Conservation (phyloP, 2,888 invertebrate species). For the Nemoura dubitans region DNA sequence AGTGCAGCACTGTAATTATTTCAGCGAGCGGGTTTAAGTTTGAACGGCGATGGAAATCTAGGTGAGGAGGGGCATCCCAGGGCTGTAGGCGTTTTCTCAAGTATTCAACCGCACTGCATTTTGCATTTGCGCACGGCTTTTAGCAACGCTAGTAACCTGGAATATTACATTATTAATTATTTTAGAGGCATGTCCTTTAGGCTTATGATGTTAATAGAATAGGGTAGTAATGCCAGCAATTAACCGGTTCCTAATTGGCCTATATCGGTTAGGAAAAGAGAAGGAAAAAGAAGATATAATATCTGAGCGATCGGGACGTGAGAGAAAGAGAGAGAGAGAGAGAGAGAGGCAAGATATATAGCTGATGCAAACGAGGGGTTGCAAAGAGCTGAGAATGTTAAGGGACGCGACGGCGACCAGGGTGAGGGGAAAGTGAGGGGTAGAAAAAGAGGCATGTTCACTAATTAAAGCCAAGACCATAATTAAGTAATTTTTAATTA, state of each 20-base stretch:
- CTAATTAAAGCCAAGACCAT: conserved; percentile 74
- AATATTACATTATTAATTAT: neutral
- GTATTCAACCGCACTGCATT: neutral
- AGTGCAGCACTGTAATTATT: neutral
- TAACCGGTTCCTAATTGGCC: neutral
- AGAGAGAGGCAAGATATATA: neutral
- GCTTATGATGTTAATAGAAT: neutral
- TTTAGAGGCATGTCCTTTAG: neutral
- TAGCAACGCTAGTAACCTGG: no score
- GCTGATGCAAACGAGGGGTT: neutral
- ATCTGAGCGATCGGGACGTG: neutral
- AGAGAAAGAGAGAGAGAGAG: neutral
- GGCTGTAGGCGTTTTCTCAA: neutral
- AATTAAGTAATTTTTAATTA: conserved; percentile 75
- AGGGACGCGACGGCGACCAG: conserved; percentile 13
- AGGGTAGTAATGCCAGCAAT: conserved; percentile 7
- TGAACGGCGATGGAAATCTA: neutral
- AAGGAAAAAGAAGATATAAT: neutral
- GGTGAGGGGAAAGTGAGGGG: conserved; percentile 38
- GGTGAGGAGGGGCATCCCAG: neutral
- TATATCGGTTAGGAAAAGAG: neutral
- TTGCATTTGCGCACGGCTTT: neutral
- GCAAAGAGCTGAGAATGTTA: neutral
- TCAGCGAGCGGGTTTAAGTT: neutral
- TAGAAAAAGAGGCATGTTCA: conserved; percentile 52